Evolutionary conservation across 2,797 vertebrate species (phyloP), one percentile per base, ranked within the genome.

Genomic region (Monodelphis domestica): DNA sequence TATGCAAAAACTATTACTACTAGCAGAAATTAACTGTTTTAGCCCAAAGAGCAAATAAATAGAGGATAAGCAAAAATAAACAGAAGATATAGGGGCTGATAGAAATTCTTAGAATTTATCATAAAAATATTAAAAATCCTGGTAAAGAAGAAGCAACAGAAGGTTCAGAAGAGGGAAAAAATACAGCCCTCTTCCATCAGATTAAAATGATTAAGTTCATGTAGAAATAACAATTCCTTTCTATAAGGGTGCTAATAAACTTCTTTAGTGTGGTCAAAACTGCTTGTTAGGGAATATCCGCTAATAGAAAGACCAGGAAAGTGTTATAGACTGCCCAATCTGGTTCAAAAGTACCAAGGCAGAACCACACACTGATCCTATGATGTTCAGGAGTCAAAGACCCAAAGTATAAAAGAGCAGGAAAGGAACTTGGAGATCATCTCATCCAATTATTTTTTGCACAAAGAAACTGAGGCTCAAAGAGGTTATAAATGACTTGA

Each of bases 11-110:
- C n/a, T 56, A 90, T 15, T 52, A 59, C 53, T 87, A 91, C n/a
- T 91, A 56, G 87, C 50, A 93, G 56, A 90, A 93, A 90, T 50
- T 78, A 30, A 54, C 15, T 63, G 5, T 78, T 89, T 84, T 50
- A 84, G 38, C 12, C 24, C 9, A 50, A 84, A 84, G 38, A 84
- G 38, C 70, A 84, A 84, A 50, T 17, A 78, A 45, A 84, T 84
- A 38, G 38, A 84, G 70, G 50, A 84, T 38, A 84, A 84, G 70
- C 70, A 38, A n/a, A 78, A 78, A 78, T 45, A 45, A 70, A 5
- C 15, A 38, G 38, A 78, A 78, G n/a, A 78, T 38, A n/a, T 78
- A 78, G 7, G 78, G 24, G 21, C 21, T 78, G n/a, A n/a, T 78
- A 0, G 63, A 78, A 38, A 78, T 45, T 38, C n/a, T 38, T 45